Base-by-base conservation (phyloP, 2,113 vertebrate genomes). In the Prietella phreatophila region DNA sequence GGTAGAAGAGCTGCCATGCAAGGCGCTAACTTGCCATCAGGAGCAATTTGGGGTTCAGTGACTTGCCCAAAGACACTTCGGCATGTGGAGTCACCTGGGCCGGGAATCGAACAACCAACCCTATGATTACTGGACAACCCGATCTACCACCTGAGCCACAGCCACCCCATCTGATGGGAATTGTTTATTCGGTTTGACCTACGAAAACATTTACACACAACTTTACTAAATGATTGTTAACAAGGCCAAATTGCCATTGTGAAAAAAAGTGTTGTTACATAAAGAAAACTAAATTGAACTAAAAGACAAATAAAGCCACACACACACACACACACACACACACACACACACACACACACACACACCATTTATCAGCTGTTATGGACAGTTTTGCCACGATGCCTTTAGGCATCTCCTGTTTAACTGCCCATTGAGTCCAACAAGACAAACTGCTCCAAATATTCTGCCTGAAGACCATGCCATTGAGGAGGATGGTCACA, bases 371-470 rank as follows among this genome's bases (percentile, higher is more conserved):
- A 42, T 53, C 30, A 63, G 65, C 61, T 60, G 20, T 88, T 60
- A 81, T 50, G n/a, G 65, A 33, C 19, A 56, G 65, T 82, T 47
- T 75, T 63, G 27, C 53, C 88, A 88, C 73, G 67, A 88, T 81
- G 89, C 27, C 53, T 58, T 30, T 4, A 80, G 27, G 76, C 76
- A 14, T 33, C n/a, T 36, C 53, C 30, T 81, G n/a, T 81, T 53
- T 56, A 81, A 81, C 79, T 81, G 79, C 27, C 78, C 53, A 33
- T 58, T 81, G 17, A 90, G 88, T 85, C 90, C 90, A 90, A 93
- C 91, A 93, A 93, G 90, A 89, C 88, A 85, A 91, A 92, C 91
- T 92, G 88, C 93, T 92, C 8, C 3, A n/a, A 80, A 55, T 20
- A 33, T 56, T 56, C 87, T 85, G 84, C 76, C 86, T 91, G 91